These are phyloP conservation scores for Siniperca obscura DNA, from an alignment of 2,797 vertebrate genomes.

Conservation along the genomic window DNA sequence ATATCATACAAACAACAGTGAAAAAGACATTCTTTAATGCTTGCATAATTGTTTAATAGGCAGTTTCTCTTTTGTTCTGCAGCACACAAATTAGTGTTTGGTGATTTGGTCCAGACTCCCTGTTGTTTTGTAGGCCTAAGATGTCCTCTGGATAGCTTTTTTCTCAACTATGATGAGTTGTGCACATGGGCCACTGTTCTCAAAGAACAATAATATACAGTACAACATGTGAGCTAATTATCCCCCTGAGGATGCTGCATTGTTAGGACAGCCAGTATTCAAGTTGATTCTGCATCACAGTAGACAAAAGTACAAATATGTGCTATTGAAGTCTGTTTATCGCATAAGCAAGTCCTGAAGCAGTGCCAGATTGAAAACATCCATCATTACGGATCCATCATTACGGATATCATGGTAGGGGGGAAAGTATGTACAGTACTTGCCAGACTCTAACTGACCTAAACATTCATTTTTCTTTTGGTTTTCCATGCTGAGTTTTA, in stretches of 20 bases:
- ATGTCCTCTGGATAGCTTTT: slow-evolving; percentile 25
- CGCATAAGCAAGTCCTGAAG: slow-evolving; percentile 34
- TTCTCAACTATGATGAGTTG: slow-evolving; percentile 36
- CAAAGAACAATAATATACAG: slow-evolving; percentile 37
- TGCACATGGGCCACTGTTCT: slow-evolving; percentile 30
- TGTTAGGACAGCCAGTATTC: slow-evolving; percentile 16
- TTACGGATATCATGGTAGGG: slow-evolving; percentile 29
- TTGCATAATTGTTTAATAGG: slow-evolving; percentile 29
- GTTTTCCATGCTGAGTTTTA: slow-evolving; percentile 14
- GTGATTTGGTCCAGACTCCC: slow-evolving; percentile 40
- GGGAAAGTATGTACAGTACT: slow-evolving; percentile 35
- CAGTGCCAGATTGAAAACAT: slow-evolving; percentile 61
- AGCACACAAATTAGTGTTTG: slow-evolving; percentile 24
- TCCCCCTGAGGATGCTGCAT: slow-evolving; percentile 16
- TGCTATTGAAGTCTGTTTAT: slow-evolving; percentile 37
- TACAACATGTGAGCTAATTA: slow-evolving; percentile 21
- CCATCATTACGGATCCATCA: slow-evolving; percentile 52
- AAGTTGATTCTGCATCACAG: slow-evolving; percentile 23
- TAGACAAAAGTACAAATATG: slow-evolving; percentile 37
- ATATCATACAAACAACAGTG: slow-evolving; percentile 37
- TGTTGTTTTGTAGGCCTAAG: slow-evolving; percentile 28
- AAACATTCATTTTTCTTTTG: slow-evolving; percentile 33
- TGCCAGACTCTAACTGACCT: slow-evolving; percentile 36
- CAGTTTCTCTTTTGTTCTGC: slow-evolving; percentile 18
- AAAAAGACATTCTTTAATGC: slow-evolving; percentile 32